Evolutionary conservation across 2,888 invertebrate species (phyloP).

Genomic region (Ecdyonurus torrentis): DNA sequence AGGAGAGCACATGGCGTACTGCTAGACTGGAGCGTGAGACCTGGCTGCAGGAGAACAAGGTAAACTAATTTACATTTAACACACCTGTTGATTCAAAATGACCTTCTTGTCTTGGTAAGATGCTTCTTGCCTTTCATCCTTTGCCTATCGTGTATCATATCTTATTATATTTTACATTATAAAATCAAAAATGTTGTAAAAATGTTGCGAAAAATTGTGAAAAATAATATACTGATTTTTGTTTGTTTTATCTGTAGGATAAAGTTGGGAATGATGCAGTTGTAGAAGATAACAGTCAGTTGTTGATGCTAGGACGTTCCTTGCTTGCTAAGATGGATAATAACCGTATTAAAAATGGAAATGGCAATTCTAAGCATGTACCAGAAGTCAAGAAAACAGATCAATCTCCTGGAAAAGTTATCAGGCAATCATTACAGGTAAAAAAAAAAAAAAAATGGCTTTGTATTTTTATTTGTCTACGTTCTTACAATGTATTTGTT

Average conservation of each 20-base stretch:
- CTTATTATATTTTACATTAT: too few relatives aligned
- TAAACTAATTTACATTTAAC: too few relatives aligned
- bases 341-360: not conserved
- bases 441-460: too few relatives aligned
- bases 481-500: too few relatives aligned
- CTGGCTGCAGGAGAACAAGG: slow-evolving; percentile 43
- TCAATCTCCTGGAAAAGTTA: not conserved
- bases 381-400: too few relatives aligned
- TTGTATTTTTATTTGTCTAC: too few relatives aligned
- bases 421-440: not conserved
- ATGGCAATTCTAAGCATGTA: not conserved
- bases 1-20: slow-evolving; percentile 62
- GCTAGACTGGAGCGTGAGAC: slow-evolving; percentile 64
- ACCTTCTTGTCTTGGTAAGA: too few relatives aligned
- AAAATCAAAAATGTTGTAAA: too few relatives aligned
- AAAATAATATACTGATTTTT: not conserved
- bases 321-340: slow-evolving; percentile 17
- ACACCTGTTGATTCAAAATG: too few relatives aligned
- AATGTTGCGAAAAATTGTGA: not conserved
- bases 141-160: too few relatives aligned
- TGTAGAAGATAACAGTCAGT: slow-evolving; percentile 24
- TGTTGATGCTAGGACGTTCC: slow-evolving; percentile 30
- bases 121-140: too few relatives aligned
- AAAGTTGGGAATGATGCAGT: slow-evolving; percentile 14
- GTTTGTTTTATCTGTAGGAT: not conserved